These are phyloP conservation scores for Penaeus japonicus DNA, from an alignment of 1,140 invertebrate genomes.

Conservation along the genomic window DNA sequence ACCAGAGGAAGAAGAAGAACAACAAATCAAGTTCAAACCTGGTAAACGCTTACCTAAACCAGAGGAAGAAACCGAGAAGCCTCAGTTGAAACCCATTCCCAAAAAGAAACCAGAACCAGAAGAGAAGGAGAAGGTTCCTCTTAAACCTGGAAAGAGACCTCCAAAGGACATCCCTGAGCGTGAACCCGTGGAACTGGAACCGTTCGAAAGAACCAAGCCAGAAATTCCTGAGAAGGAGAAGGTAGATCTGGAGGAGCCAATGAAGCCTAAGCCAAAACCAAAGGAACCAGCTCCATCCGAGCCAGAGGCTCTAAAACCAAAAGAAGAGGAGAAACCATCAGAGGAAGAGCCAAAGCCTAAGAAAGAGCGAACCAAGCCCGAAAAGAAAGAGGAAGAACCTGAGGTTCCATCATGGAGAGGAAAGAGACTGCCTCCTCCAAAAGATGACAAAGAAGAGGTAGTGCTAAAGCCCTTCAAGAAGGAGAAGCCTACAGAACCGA, in stretches of 20 bases:
- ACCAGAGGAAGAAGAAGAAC: conserved; percentile 33
- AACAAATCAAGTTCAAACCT: conserved; percentile 11
- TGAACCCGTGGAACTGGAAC: conserved; percentile 41
- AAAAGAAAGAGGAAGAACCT: conserved; percentile 34
- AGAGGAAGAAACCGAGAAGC: conserved; percentile 21
- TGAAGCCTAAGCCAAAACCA: background rate
- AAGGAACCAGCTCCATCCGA: background rate
- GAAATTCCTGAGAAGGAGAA: background rate
- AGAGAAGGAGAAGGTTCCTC: conserved; percentile 32
- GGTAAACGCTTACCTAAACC: conserved; percentile 15
- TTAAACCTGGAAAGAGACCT: conserved; percentile 10
- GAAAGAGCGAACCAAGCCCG: conserved; percentile 17
- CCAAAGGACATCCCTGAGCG: conserved; percentile 28
- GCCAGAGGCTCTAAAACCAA: background rate
- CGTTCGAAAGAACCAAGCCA: conserved; percentile 24
- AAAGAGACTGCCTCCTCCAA: conserved; percentile 39
- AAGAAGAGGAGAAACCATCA: background rate
- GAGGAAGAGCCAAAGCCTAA: background rate
- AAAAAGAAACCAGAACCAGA: conserved; percentile 40
- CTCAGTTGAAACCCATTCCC: conserved; percentile 39
- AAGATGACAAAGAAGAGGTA: conserved; percentile 58
- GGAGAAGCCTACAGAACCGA: conserved; percentile 33
- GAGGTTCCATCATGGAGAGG: conserved; percentile 43
- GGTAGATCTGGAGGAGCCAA: background rate
- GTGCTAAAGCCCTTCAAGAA: conserved; percentile 49